Base-by-base conservation (phyloP, 2,888 invertebrate species). In the Trissonchulus sp. region DNA sequence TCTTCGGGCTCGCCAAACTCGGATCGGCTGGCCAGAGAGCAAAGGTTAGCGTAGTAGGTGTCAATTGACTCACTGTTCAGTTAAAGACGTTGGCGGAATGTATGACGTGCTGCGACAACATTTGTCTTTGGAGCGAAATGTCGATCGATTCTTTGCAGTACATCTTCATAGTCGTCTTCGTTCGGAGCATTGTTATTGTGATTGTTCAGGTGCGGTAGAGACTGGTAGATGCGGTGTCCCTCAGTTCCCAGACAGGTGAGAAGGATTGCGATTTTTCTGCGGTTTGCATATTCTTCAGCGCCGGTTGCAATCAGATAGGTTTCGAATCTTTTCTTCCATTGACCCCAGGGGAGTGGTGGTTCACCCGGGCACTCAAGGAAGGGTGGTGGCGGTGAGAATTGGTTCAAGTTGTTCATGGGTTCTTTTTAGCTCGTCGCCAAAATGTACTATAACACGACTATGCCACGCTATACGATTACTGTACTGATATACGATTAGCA, bases 51-150 rank as follows among this genome's bases (percentile, higher is more conserved):
- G 23, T 48, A 48, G 48, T 48, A 48, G 48, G 48, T 48, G 48
- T 48, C 48, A 23, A 48, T 48, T 48, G 48, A 48, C 23, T 48
- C 23, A 23, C 48, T 23, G 23, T 48, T 48, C 48, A 15, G 48
- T 23, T 48, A 23, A 48, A 48, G 23, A 23, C 48, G 48, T 48
- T 48, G 48, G 8, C 48, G 48, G 23, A 48, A 48, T 15, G 48
- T 48, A 23, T 48, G 48, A 48, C 48, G 48, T 48, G 48, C 48
- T 8, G 48, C 48, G 48, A 48, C 48, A 23, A 48, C 48, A 23
- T 48, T 48, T 48, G 48, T 48, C 48, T 48, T 48, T 48, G 48
- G 48, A 48, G 48, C 48, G 48, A 48, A 48, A 48, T 48, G 48
- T 48, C 23, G 23, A 23, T 15, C 48, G 48, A 48, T 8, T 48